Base-by-base conservation (phyloP, 1,140 invertebrate genomes). In the Hycleus cichorii region DNA sequence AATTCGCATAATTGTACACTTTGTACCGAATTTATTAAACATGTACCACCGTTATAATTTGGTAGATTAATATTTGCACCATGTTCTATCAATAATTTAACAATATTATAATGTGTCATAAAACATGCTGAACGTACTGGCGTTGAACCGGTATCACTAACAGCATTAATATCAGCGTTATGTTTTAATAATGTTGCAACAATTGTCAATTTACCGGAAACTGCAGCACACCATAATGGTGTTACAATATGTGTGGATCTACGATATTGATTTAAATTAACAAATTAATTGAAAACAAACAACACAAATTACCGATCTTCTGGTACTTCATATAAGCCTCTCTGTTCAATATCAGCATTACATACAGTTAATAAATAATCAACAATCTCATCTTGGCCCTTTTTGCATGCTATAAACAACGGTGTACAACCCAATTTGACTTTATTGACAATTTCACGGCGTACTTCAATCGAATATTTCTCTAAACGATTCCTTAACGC, bases 31-130 rank as follows among this genome's bases (percentile, higher is more conserved):
- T 95, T 96, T 57, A 96, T 97, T 26, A 95, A 77, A 75, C 93
- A 95, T 1, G 93, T 95, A 53, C 93, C 93, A 53, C 93, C 93
- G 77, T 93, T 95, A 64, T 89, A 89, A 76, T 95, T 96, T 1
- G 92, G 83, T 60, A 84, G 84, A 54, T 87, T 81, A 63, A 95
- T 90, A 73, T 95, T 88, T 3, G 93, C 93, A 50, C 89, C 89
- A 69, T 89, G 81, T 69, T 87, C 82, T 6, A 94, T 89, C 45
- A 96, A 77, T 72, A 85, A 91, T 51, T 80, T 75, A 42, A 87
- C 87, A 62, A 91, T 88, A 46, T 90, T 88, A 47, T 90, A 76
- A 75, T 95, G 89, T 32, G 91, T 93, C 92, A 95, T 95, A 73
- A 92, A 95, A 74, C 93, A 95, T 1, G 92, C 92, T 50, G 88